These are phyloP conservation scores for Parazoanthus swiftii DNA, from an alignment of 92 coral and sea anemone species.

Conservation along the genomic window DNA sequence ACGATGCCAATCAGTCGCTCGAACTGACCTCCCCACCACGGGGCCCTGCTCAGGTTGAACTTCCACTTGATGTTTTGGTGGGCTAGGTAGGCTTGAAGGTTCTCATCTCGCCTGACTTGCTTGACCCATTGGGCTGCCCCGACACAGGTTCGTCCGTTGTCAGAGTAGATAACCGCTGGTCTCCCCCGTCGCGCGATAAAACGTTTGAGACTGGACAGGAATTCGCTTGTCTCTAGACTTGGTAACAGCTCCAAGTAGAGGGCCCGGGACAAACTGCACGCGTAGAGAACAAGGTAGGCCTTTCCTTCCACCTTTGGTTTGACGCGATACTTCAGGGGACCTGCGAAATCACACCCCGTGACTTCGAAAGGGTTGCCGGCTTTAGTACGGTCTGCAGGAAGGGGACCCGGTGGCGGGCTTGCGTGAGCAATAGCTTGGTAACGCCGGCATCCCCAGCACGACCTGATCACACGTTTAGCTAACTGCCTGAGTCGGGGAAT, in stretches of 20 bases:
- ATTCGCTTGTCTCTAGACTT: background rate
- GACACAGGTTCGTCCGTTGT: background rate
- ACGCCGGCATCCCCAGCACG: constrained; percentile 3
- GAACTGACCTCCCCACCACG: background rate
- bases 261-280: constrained; percentile 5
- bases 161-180: background rate
- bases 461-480: constrained; percentile 4
- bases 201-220: constrained; percentile 10
- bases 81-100: constrained; percentile 7
- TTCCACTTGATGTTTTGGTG: constrained; percentile 5
- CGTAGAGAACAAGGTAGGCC: background rate
- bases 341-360: constrained; percentile 14
- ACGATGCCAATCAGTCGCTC: background rate
- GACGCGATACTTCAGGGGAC: constrained; percentile 6
- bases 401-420: constrained; percentile 7
- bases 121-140: background rate
- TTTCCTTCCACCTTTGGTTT: background rate
- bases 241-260: constrained; percentile 9
- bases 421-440: background rate
- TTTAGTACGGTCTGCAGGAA: background rate
- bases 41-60: constrained; percentile 11
- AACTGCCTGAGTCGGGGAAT: background rate
- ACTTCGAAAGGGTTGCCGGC: background rate
- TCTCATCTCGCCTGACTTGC: background rate
- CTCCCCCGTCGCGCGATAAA: constrained; percentile 9